phyloP scores from a whole-genome alignment of 2,888 invertebrate genomes.

The Lobophora halterata region DNA sequence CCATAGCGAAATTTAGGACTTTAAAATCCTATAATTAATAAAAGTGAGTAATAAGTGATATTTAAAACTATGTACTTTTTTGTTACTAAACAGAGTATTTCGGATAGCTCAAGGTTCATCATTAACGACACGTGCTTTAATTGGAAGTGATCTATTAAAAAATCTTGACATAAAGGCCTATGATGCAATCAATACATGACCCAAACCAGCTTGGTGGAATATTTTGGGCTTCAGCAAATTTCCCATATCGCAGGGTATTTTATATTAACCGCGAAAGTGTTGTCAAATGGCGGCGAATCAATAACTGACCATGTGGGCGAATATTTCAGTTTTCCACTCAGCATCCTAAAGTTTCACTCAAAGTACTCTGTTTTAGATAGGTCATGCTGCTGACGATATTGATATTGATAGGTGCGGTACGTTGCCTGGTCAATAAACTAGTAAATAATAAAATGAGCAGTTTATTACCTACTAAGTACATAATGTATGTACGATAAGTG shows the following conservation, averaged over 20 bases:
- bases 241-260: not conserved
- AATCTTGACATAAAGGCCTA: constrained; percentile 13
- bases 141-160: constrained; percentile 28
- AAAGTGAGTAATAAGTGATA: constrained; percentile 57
- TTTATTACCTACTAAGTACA: too few relatives aligned
- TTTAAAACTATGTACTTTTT: too few relatives aligned
- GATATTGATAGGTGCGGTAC: not conserved
- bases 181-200: too few relatives aligned
- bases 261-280: constrained; percentile 45
- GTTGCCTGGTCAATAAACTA: constrained; percentile 1
- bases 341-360: too few relatives aligned
- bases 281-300: constrained; percentile 61
- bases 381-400: too few relatives aligned
- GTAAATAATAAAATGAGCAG: constrained; percentile 2
- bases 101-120: constrained; percentile 3
- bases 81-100: too few relatives aligned
- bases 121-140: constrained; percentile 37
- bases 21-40: constrained; percentile 65
- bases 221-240: not conserved
- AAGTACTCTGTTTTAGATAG: not conserved
- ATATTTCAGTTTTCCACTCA: constrained; percentile 9
- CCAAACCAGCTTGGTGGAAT: too few relatives aligned
- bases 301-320: constrained; percentile 55
- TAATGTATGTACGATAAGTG: not conserved
- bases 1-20: constrained; percentile 52